A percentile compares a stretch with the other conserved stretches of the same genome.
phyloP scores from a whole-genome alignment of 2,797 vertebrate genomes.

The Apodemus agrarius region DNA sequence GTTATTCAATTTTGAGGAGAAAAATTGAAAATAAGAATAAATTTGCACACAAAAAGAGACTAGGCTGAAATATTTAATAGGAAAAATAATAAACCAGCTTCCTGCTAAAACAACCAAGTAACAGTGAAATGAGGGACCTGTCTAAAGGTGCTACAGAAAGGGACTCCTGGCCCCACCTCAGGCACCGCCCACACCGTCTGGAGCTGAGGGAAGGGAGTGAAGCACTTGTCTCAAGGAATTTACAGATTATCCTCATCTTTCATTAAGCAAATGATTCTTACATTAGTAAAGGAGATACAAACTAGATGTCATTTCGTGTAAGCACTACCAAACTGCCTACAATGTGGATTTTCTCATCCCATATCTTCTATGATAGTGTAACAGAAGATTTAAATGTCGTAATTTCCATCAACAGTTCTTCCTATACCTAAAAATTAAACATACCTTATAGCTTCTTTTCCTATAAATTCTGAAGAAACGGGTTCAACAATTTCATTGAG shows the following conservation, averaged over 20 bases:
- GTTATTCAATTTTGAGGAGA: not conserved
- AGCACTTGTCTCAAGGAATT: not conserved
- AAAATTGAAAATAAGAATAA: not conserved
- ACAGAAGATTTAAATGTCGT: not conserved
- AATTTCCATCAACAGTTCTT: conserved; percentile 5
- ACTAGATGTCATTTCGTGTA: not conserved
- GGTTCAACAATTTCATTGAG: conserved; percentile 92
- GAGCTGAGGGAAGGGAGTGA: not conserved
- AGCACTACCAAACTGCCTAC: conserved; percentile 6
- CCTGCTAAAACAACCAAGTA: conserved; percentile 23
- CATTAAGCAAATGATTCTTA: conserved; percentile 7
- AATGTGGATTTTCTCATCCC: not conserved
- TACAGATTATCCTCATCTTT: conserved; percentile 18
- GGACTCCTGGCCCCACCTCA: not conserved
- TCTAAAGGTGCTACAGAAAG: not conserved
- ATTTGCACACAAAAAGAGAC: not conserved
- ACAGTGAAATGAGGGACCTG: not conserved
- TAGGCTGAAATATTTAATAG: not conserved
- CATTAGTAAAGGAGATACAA: not conserved
- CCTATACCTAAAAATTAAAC: conserved; percentile 34
- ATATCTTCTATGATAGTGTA: not conserved
- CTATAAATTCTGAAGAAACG: conserved; percentile 93
- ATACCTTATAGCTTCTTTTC: conserved; percentile 98
- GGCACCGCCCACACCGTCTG: not conserved
- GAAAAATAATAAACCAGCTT: conserved; percentile 13